phyloP scores from a whole-genome alignment of 2,113 vertebrate species.

The Progne subis region DNA sequence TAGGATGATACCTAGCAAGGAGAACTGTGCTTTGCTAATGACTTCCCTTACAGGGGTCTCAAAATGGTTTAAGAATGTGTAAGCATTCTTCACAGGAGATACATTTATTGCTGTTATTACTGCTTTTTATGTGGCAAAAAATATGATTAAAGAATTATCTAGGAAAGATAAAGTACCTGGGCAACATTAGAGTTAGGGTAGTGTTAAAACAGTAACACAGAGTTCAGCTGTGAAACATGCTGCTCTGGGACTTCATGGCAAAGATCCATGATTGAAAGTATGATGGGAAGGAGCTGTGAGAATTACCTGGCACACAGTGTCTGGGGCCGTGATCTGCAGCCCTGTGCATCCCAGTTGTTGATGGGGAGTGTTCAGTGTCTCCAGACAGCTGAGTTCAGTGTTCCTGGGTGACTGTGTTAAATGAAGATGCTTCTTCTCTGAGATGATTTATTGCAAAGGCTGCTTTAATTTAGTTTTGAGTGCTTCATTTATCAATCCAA shows the following conservation, averaged over 20 bases:
- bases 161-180: not conserved
- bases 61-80: not conserved
- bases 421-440: not conserved
- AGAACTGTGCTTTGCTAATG: not conserved
- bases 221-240: not conserved
- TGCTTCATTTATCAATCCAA: not conserved
- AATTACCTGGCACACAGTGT: not conserved
- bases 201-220: not conserved
- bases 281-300: not conserved
- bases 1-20: constrained; percentile 18
- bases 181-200: not conserved
- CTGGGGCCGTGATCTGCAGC: not conserved
- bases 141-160: not conserved
- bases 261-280: not conserved
- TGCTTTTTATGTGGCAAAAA: not conserved
- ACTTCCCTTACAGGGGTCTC: not conserved
- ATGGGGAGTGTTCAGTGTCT: not conserved
- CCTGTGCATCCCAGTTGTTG: not conserved
- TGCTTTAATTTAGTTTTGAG: not conserved
- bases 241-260: not conserved
- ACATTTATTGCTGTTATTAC: not conserved
- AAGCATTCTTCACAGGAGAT: not conserved
- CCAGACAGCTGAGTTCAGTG: not conserved
- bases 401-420: not conserved
- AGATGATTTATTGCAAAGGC: not conserved